Evolutionary conservation across 2,888 invertebrate genomes (phyloP).

Genomic region (Criorhina ranunculi): DNA sequence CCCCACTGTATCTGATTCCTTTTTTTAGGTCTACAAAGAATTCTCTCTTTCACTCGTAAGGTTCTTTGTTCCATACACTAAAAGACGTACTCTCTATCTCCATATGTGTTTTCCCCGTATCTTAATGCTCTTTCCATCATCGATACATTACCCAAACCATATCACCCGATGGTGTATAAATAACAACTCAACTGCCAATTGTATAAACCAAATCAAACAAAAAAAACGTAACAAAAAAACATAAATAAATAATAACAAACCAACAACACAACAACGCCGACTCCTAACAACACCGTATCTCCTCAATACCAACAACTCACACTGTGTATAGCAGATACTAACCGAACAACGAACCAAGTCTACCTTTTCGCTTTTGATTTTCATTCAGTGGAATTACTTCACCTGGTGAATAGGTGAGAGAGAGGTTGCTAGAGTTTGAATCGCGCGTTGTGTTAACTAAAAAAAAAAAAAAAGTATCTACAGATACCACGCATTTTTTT

Average conservation of each 20-base stretch:
- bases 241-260: slow-evolving; percentile 76
- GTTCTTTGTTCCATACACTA: slow-evolving; percentile 38
- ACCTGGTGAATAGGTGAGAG: slow-evolving; percentile 80
- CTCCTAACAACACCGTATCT: slow-evolving; percentile 56
- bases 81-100: not conserved
- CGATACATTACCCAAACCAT: slow-evolving; percentile 55
- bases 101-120: slow-evolving; percentile 33
- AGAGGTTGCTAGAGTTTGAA: slow-evolving; percentile 57
- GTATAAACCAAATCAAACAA: slow-evolving; percentile 27
- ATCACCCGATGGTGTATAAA: slow-evolving; percentile 41
- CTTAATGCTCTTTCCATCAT: slow-evolving; percentile 43
- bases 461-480: slow-evolving; percentile 36
- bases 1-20: slow-evolving; percentile 40
- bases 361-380: slow-evolving; percentile 77
- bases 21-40: slow-evolving; percentile 32
- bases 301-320: slow-evolving; percentile 17
- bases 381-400: slow-evolving; percentile 83
- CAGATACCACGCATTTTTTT: slow-evolving; percentile 45
- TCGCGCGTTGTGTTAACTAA: slow-evolving; percentile 50
- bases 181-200: slow-evolving; percentile 41
- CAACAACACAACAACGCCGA: slow-evolving; percentile 63
- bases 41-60: slow-evolving; percentile 2
- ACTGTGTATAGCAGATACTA: slow-evolving; percentile 23
- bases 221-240: slow-evolving; percentile 57
- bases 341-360: slow-evolving; percentile 48